Evolutionary conservation across 2,113 vertebrate species (phyloP).

Genomic region (Sinocyclocheilus maitianheensis): DNA sequence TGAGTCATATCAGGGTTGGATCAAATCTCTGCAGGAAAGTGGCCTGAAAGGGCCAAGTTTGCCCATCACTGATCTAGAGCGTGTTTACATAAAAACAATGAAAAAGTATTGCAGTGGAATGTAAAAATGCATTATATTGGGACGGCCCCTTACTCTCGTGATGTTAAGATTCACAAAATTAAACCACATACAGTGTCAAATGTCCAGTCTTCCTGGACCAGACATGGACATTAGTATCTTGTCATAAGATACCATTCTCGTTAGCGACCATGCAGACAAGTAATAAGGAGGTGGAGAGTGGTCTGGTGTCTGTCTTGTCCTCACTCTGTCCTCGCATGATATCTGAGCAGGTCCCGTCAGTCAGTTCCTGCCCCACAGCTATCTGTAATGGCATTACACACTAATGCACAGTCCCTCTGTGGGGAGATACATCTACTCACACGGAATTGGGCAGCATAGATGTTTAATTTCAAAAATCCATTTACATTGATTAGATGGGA

Average conservation of each 20-base stretch:
- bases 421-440: conserved; percentile 50
- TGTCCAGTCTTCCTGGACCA: background rate
- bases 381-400: conserved; percentile 63
- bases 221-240: background rate
- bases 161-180: background rate
- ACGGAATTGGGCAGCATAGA: conserved; percentile 66
- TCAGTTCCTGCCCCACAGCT: conserved; percentile 43
- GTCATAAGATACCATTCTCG: background rate
- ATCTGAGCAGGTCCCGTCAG: conserved; percentile 39
- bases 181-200: background rate
- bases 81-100: background rate
- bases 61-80: too few species aligned
- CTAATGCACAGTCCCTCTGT: conserved; percentile 64
- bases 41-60: too few species aligned
- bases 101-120: background rate
- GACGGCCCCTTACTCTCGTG: background rate
- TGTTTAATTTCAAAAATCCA: conserved; percentile 73
- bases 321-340: conserved; percentile 24
- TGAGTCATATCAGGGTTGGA: too few species aligned
- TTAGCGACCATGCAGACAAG: conserved; percentile 25
- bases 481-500: conserved; percentile 66
- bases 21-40: too few species aligned
- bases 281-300: conserved; percentile 23
- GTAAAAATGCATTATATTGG: background rate
- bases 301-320: conserved; percentile 32